Evolutionary conservation across 2,113 vertebrate species (phyloP).

Genomic region (Atrichornis clamosus): DNA sequence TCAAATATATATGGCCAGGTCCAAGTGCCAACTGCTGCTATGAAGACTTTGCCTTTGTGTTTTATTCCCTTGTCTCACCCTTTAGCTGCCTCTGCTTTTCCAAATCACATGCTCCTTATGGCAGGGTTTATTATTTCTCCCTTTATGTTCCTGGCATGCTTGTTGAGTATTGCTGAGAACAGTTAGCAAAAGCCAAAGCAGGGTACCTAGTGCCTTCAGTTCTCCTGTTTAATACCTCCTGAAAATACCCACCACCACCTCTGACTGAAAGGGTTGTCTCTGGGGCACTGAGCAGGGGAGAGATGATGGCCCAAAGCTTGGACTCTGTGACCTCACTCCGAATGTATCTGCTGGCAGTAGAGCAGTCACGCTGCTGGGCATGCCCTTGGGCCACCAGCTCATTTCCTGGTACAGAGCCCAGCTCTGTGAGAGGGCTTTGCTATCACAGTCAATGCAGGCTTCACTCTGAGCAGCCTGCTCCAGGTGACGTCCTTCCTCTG

Average conservation of each 20-base stretch:
- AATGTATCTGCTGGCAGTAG: neutral
- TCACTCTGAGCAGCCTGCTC: neutral
- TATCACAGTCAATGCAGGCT: neutral
- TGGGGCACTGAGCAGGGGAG: neutral
- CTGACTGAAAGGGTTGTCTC: neutral
- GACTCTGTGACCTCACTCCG: neutral
- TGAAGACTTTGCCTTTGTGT: neutral
- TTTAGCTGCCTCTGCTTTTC: neutral
- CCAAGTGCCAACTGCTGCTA: neutral
- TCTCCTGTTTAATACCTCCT: neutral
- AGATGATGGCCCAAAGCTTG: neutral
- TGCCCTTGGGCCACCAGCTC: neutral
- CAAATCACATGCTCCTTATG: neutral
- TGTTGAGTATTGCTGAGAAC: neutral
- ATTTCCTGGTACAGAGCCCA: neutral
- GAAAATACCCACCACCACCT: neutral
- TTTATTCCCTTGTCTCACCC: neutral
- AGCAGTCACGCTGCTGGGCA: neutral
- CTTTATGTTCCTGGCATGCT: neutral
- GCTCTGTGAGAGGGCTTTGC: neutral
- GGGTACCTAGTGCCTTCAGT: neutral
- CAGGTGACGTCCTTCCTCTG: neutral
- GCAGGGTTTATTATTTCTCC: constrained; percentile 1
- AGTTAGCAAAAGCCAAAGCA: neutral
- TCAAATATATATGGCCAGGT: neutral